Base-by-base conservation (phyloP, 2,113 vertebrate species). In the Clarias batrachus region DNA sequence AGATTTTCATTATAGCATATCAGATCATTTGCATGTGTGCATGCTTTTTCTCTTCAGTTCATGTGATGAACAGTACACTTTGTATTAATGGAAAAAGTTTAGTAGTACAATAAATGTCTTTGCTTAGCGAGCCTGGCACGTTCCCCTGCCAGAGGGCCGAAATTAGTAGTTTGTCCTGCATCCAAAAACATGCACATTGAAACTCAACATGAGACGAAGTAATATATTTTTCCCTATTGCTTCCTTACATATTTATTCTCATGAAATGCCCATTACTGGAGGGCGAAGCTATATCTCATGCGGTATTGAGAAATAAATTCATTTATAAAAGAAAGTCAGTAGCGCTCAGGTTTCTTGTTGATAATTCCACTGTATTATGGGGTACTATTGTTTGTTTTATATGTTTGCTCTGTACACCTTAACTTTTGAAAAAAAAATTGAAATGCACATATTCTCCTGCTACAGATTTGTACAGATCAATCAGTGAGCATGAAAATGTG, bases 231-330 rank as follows among this genome's bases (percentile, higher is more conserved):
- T 60, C 17, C 30, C 27, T 21, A 23, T 30, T 80, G 27, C 56
- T 80, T 80, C 57, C 56, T 30, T 56, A 80, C 78, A 80, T 57
- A 80, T 9, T 80, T 79, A 59, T 79, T 59, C n/a, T 60, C 78
- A 60, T 60, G 56, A 37, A 56, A 80, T 57, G 30, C 56, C 78
- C 78, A 80, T 80, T 60, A 60, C 56, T 5, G 78, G 57, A 80
- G 78, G 56, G 78, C 37, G 57, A 17, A 60, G 57, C 57, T 60
- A 80, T 37, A 80, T 27, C 57, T 80, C 60, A 80, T 80, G 78
- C 78, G 60, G 78, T 60, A 80, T 23, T 80, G 78, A 80, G 17
- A 80, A 60, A 60, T 27, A 80, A 80, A 80, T 19, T 80, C 30
- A 11, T 23, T 80, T 80, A 48, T 48, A 60, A 80, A 80, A 33